Base-by-base conservation (phyloP, 2,797 vertebrate species). In the Gobionotothen gibberifrons region DNA sequence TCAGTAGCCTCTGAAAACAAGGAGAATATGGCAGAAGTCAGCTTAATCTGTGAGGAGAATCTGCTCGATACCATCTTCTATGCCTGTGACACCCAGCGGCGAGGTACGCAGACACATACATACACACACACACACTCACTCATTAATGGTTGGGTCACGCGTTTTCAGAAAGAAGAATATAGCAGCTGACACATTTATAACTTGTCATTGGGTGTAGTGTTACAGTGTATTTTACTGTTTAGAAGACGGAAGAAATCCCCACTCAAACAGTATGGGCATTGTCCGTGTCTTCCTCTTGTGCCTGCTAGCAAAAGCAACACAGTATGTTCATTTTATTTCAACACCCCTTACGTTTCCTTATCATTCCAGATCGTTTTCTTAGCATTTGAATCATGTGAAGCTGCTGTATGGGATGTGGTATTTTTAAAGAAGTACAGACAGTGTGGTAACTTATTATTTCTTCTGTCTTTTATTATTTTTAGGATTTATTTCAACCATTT, bases 31-130 rank as follows among this genome's bases (percentile, higher is more conserved):
- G 61, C 87, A 0, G 90, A 96, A 1, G 82, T 93, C 66, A 95
- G 90, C 60, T 80, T 96, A 26, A 95, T 96, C 82, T 94, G 92
- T 39, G 96, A 97, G 51, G 96, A 97, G 76, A 95, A 97, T 64
- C 82, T 97, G 11, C 90, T 98, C 13, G 94, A 96, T 29, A 93
- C 95, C 1, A 94, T 98, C 80, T 98, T 97, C 89, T 92, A 90
- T 43, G 96, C 94, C 0, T 97, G 96, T 36, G 96, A 97, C 80
- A 81, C 87, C 3, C 92, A 96, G 36, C 93, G 83, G 48, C 90
- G 91, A 96, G 97, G 96, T 97, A 87, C 75, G 61, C 12, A 5
- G n/a, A 44, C 78, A 2, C 26, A 13, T 4, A 2, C 9, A 16
- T n/a, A 9, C 3, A 7, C 5, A 22, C n/a, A 16, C 12, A 16